Evolutionary conservation across 1,140 invertebrate species (phyloP), one percentile per base, ranked within the genome.

Genomic region (Drosophila saltans): DNA sequence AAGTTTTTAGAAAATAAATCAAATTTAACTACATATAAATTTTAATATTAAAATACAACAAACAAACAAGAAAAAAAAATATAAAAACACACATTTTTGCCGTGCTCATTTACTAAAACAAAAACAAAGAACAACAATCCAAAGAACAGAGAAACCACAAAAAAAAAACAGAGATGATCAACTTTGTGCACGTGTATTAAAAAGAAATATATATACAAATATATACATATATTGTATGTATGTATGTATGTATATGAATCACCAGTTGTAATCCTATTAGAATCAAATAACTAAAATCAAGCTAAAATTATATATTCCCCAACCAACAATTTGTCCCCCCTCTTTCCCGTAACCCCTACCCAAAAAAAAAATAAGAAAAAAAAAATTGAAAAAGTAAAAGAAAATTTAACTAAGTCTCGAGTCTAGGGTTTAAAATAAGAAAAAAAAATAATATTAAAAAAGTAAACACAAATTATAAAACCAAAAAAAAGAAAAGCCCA

Each of bases 181-280:
- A 52, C 21, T 52, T 52, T 52, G 45, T 52, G 21, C 16, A 26
- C 21, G 21, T 24, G 21, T 21, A 6, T 45, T 45, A 24, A 48
- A 24, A 9, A 7, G 11, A 57, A 48, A 66, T 65, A 66, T 77
- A 65, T 16, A 65, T 39, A 45, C 9, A 73, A 26, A 61, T 33
- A 43, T 58, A 77, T 60, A 36, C 6, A 6, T 36, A 7, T 45
- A 45, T 45, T 48, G 7, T 36, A 36, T 36, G 6, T 36, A 73
- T 33, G 52, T 33, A 43, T 58, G 73, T 60, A 36, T 65, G 48
- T 36, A 76, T 75, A 68, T 72, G 70, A 36, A 59, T 39, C n/a
- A 62, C 48, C 66, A 75, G 57, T 77, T 56, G 73, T 70, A 77
- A 69, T 63, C 58, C 62, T 62, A 75, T 64, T 69, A 78, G 69